phyloP scores from a whole-genome alignment of 2,113 vertebrate species.

The Aspidoscelis tigris region DNA sequence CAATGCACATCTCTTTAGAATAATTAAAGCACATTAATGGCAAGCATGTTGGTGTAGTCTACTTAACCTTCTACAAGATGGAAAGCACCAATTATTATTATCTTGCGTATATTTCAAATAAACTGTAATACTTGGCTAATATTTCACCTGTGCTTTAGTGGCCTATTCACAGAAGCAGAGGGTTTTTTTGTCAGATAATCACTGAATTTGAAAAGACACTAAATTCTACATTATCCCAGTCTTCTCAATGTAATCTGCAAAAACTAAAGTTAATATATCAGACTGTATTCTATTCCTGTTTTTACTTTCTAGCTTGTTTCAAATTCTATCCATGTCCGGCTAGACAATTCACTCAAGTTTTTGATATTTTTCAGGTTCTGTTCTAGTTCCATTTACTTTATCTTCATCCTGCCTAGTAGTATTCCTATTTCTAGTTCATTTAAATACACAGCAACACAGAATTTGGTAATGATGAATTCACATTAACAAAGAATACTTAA shows the following conservation, averaged over 20 bases:
- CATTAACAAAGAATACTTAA: constrained; percentile 76
- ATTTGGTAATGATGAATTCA: constrained; percentile 76
- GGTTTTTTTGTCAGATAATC: not conserved
- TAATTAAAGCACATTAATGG: constrained; percentile 71
- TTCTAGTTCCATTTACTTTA: not conserved
- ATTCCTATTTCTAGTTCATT: constrained; percentile 53
- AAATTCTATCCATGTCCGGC: not conserved
- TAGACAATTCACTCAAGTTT: not conserved
- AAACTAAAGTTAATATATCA: not conserved
- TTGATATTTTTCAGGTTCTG: not conserved
- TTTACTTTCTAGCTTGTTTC: not conserved
- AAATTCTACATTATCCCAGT: not conserved
- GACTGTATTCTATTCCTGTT: not conserved
- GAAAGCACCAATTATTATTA: constrained; percentile 63
- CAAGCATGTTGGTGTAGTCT: constrained; percentile 52
- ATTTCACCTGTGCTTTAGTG: not conserved
- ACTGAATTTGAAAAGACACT: not conserved
- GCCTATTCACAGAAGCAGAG: not conserved
- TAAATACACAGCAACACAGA: constrained; percentile 63
- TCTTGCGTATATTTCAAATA: constrained; percentile 52
- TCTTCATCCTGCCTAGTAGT: not conserved
- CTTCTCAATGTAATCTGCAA: not conserved
- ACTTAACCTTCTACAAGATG: constrained; percentile 60
- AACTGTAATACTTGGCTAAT: constrained; percentile 42
- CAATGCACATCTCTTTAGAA: constrained; percentile 56